Conservation (phyloP, 2,113 vertebrate species). For the Alaudala cheleensis region DNA sequence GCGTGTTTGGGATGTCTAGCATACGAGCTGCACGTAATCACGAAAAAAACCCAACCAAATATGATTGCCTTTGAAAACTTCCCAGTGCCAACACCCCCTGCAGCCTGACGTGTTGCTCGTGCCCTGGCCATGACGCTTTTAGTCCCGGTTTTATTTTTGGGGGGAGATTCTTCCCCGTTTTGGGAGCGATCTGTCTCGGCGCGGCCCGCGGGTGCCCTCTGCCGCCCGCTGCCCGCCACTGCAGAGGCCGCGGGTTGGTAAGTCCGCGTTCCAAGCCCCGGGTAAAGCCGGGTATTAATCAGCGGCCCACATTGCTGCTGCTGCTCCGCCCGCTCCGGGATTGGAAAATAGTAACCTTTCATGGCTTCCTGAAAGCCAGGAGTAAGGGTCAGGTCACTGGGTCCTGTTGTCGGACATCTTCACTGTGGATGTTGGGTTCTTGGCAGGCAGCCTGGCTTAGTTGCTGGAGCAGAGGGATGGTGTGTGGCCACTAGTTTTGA, state of each 20-base stretch:
- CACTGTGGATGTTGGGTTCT: neutral
- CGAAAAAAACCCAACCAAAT: neutral
- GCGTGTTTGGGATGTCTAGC: fast-evolving
- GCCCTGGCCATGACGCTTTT: neutral
- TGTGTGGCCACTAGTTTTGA: neutral
- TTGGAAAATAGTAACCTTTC: neutral
- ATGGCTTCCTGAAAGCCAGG: neutral
- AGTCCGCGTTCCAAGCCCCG: neutral
- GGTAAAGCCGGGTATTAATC: neutral
- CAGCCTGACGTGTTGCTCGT: neutral
- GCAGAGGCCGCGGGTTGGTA: neutral
- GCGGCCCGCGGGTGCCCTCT: conserved; percentile 70
- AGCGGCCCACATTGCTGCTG: neutral
- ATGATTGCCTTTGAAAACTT: neutral
- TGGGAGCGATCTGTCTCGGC: neutral
- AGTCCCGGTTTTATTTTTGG: neutral
- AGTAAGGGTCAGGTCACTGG: neutral
- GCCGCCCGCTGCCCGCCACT: conserved; percentile 3
- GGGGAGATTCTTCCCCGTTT: neutral
- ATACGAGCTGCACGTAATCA: too few relatives aligned
- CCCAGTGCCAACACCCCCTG: fast-evolving
- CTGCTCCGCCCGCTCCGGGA: neutral
- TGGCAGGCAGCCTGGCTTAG: neutral
- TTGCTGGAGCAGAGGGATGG: neutral
- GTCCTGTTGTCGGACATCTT: too few relatives aligned